Base-by-base conservation (phyloP, 2,113 vertebrate species). In the Marcusenius ussheri region DNA sequence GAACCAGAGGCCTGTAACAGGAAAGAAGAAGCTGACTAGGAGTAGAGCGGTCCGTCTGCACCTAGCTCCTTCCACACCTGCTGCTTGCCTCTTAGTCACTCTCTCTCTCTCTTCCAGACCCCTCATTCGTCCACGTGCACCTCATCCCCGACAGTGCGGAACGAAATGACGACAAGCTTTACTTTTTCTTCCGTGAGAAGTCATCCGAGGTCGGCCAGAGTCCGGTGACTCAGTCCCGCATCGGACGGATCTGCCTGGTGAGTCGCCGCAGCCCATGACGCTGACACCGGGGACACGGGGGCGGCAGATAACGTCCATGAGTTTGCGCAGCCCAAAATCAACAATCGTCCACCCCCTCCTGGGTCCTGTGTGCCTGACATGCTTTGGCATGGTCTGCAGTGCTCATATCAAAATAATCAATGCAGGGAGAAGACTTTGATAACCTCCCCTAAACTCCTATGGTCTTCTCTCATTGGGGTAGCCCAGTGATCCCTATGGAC, bases 111-210 rank as follows among this genome's bases (percentile, higher is more conserved):
- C 89, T 56, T 84, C 91, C 31, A 99, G 98, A 99, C 88, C 98
- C 98, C 1, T 96, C 97, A 0, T 99, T 99, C 1, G 95, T 99
- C 91, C 97, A 96, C 0, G 97, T 97, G 0, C 97, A 98, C 93
- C 97, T 99, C 91, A 99, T 99, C 92, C 98, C 98, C 0, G 98
- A 99, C 95, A 99, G 98, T 2, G 97, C 97, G 0, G 98, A 99
- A 94, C 97, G 96, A 91, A 99, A 99, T 0, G 98, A 99, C 0
- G 98, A 99, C 96, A 99, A 99, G 91, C 97, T 99, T 42, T 99
- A 99, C 93, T 99, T 99, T 94, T 99, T 99, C 96, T 99, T 99
- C 93, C 97, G 98, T 0, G 98, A 99, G 95, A 98, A 98, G 93
- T 98, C 98, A 0, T 95, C 97, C 0, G 98, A 98, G 93, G 96